phyloP scores from a whole-genome alignment of 2,113 vertebrate genomes.

The Morone chrysops region DNA sequence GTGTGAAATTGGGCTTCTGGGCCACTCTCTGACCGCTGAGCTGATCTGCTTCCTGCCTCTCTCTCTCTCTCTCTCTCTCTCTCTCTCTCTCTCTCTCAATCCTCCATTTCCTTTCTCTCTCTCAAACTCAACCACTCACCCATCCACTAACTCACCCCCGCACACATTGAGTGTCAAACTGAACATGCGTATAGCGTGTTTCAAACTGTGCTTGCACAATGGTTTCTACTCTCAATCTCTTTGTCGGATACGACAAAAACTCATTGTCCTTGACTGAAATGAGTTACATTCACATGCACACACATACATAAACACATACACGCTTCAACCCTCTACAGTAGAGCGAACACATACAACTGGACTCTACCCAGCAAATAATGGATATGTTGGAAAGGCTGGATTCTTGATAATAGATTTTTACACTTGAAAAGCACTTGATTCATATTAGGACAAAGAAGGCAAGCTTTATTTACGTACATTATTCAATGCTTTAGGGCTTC shows the following conservation, averaged over 20 bases:
- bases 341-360: background rate
- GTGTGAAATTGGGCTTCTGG: conserved; percentile 84
- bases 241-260: conserved; percentile 22
- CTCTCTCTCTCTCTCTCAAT: conserved; percentile 9
- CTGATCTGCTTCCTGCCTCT: conserved; percentile 61
- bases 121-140: conserved; percentile 8
- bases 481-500: conserved; percentile 16
- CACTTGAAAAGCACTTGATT: conserved; percentile 44
- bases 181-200: conserved; percentile 7
- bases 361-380: conserved; percentile 16
- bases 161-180: conserved; percentile 1
- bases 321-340: background rate
- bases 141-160: background rate
- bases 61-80: conserved; percentile 6
- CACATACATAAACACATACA: conserved; percentile 1
- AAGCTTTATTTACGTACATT: conserved; percentile 30
- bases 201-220: background rate
- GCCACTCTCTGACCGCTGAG: conserved; percentile 70
- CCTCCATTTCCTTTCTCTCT: conserved; percentile 12
- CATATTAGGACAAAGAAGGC: conserved; percentile 21
- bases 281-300: background rate
- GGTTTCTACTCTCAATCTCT: background rate
- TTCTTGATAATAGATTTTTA: conserved; percentile 50
- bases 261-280: conserved; percentile 33
- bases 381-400: conserved; percentile 2